Base-by-base conservation (phyloP, 1,140 invertebrate species). In the Nylanderia fulva region DNA sequence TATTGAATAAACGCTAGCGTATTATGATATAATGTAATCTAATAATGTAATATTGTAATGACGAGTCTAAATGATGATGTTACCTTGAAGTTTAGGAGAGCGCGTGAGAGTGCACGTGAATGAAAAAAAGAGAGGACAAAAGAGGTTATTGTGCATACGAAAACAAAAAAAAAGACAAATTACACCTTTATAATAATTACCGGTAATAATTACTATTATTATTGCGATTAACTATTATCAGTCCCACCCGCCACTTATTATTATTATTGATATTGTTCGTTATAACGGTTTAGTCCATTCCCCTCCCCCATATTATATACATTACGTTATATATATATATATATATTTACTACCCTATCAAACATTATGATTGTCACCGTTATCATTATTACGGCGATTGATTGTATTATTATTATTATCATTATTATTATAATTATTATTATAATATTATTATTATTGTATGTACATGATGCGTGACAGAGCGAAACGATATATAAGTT, bases 31-130 rank as follows among this genome's bases (percentile, higher is more conserved):
- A 93, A 94, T 94, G 94, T 95, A 95, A 95, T 95, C 94, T 94
- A 94, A 94, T 94, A 94, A 94, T 95, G 94, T 95, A 95, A 94
- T 94, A 94, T 94, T 94, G 93, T 94, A 95, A 94, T 95, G 94
- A 95, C 93, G 94, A 94, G 93, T 94, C 94, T 95, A 95, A 95
- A 94, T 95, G 93, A 94, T 93, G 93, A 95, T 94, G 91, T 94
- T 94, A 92, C 94, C 94, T 94, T 95, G 93, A 94, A 90, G 89
- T 93, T 93, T 92, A 93, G 91, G 90, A 93, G 91, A 92, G 93
- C 94, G 93, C 93, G 93, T 93, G 91, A 93, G 92, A 93, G 89
- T 94, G 93, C 92, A 93, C 93, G 91, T 91, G 90, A 91, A 91
- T 92, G 90, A 91, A 83, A 91, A 88, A 90, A 80, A 86, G 82